Evolutionary conservation across 2,888 invertebrate species (phyloP), one percentile per base, ranked within the genome.

Genomic region (Lordiphosa fenestrarum): DNA sequence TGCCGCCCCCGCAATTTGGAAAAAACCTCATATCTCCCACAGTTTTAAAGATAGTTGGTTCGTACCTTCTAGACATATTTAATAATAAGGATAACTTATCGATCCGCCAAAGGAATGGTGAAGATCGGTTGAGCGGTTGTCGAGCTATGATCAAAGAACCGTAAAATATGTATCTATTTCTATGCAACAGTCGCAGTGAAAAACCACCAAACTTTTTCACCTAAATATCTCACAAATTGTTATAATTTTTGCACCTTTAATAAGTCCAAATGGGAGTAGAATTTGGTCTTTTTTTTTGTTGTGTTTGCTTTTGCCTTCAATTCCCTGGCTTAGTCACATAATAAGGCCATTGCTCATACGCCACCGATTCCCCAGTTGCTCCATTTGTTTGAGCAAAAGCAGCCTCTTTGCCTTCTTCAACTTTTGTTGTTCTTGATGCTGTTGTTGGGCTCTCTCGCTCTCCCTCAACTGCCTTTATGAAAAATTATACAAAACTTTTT

Each of bases 401-500:
- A 5, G 40, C 40, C 30, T 35, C 60, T 72, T 40, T 44, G 39
- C 25, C 3, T 10, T 25, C 35, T 53, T 37, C 21, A 35, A 9
- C 13, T 23, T 38, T 37, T 42, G 13, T 35, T 42, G 39, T 47
- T 57, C 41, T 50, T 67, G 56, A 53, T 50, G 19, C 41, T 57
- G 48, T 15, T 56, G 12, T 49, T 7, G 46, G 53, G 51, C 41
- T 21, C 51, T 38, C 13, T 38, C 37, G 13, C 19, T 19, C 19
- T 1, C 19, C 2, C 36, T 23, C 12, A 53, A 44, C 56, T 63
- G 63, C 55, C 55, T 78, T 69, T 78, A 68, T 57, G 64, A 71
- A 77, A 82, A 74, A 78, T 74, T 82, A 82, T 83, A 78, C 80
- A 69, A 76, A 76, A 76, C 76, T 82, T 76, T 78, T 82, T 78